Base-by-base conservation (phyloP, 2,888 invertebrate species). In the Caenorhabditis afra region DNA sequence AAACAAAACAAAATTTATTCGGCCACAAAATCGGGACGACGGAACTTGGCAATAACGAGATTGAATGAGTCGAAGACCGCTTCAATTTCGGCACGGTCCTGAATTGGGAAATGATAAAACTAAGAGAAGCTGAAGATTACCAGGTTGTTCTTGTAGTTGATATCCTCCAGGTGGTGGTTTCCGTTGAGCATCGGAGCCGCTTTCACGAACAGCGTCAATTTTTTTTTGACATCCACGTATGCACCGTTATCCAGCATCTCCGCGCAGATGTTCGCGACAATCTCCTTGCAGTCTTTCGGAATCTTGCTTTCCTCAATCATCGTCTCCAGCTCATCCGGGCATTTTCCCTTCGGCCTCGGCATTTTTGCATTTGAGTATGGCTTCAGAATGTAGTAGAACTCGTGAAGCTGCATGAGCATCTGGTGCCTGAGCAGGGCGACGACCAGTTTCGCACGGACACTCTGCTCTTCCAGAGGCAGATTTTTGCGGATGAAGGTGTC, bases 371-470 rank as follows among this genome's bases (percentile, higher is more conserved):
- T 76, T 23, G 85, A 81, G 22, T 79, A 66, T 10, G 85, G 85
- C 18, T 83, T 79, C 20, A 87, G 53, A 65, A 87, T 68, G 52
- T 85, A 87, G 55, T 83, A 74, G 52, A 85, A 87, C 23, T 84
- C 81, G 76, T 87, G 87, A 8, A 87, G 73, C 68, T 87, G 79
- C 83, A 86, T 85, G 47, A 88, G 75, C 74, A 87, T 79, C 62
- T 88, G 87, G 79, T 88, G 87, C 39, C 88, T 67, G 2, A 88
- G 73, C 23, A 88, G 70, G 49, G 85, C 80, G 11, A 81, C 81
- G 11, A 83, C 80, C 16, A 81, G 62, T 22, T 68, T 77, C 14
- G 81, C 66, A 10, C 74, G 58, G 14, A 79, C 77, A 37, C 55
- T 65, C 55, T 81, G 81, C 14, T 77, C 76, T 1, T 61, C 37